Base-by-base conservation (phyloP, 1,140 invertebrate species). In the Diorhabda elongata region DNA sequence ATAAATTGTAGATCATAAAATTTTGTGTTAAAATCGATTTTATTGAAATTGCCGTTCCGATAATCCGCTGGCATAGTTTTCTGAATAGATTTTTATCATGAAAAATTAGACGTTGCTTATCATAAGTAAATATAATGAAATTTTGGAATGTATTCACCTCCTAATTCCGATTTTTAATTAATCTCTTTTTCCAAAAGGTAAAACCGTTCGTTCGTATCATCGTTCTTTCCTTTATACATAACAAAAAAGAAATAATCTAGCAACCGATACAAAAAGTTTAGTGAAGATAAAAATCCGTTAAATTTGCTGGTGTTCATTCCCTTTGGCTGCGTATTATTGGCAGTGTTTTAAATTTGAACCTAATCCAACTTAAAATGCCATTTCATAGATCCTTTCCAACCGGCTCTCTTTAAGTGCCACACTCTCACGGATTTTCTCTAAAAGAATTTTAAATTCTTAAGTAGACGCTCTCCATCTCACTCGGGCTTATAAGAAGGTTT, bases 401-500 rank as follows among this genome's bases (percentile, higher is more conserved):
- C 74, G 58, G 61, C 60, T 61, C 47, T 69, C 71, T 71, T 72
- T 78, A 79, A 79, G 78, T 80, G 78, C 79, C 76, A 77, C 76
- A 80, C 74, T 77, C 74, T 70, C 64, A 52, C 72, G 77, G 77
- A 77, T 81, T 81, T 80, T 73, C 75, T 77, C 74, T 76, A 76
- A 79, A 80, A 79, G 79, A 81, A 80, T 81, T 81, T 81, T 80
- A 80, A 81, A 80, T 81, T 80, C 77, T 79, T 81, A 81, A 81
- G 80, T 80, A 79, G 80, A 76, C 61, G 58, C 61, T 66, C 65
- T 71, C 72, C 64, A 57, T 73, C 74, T 69, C 71, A 67, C 62
- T 75, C 69, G 26, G 45, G 47, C 73, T 42, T 65, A 11, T 58
- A 44, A 42, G 11, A 11, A 64, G 41, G 6, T 47, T 47, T 9